Base-by-base conservation (phyloP, 2,888 invertebrate species). In the Geophilus truncorum region DNA sequence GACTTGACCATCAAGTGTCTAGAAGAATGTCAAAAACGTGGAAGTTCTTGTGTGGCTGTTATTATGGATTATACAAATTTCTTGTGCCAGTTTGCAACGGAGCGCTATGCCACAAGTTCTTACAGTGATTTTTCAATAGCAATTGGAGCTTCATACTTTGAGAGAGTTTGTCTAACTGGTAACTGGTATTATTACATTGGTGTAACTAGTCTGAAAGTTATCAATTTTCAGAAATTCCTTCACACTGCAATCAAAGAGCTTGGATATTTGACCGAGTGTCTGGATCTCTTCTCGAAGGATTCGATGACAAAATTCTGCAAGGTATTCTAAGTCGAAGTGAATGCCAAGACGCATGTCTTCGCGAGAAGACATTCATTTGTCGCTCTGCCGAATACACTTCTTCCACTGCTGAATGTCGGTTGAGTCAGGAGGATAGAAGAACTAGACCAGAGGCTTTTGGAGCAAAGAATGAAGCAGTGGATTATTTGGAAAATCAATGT, bases 371-470 rank as follows among this genome's bases (percentile, higher is more conserved):
- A 9, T 90, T 90, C 83, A 83, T 84, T 80, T 91, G 91, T 84
- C 88, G 89, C 83, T 90, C 90, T 28, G 89, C 89, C 75, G 90
- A 90, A 85, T 91, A 90, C 83, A 90, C 83, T 88, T 85, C 84
- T 57, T 80, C 82, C 2, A 32, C 9, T 77, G 81, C 85, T 87
- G 81, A 87, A 83, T 95, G 95, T 85, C 88, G 91, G 10, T 88
- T 95, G 34, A 93, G 92, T 85, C 88, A 90, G 80, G 91, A 92
- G 84, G 93, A 94, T 86, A 91, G 93, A 85, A 91, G 92, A 85
- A 90, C 92, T 0, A 91, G 92, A 83, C 93, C 94, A 12, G 23
- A 18, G 5, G 18, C 62, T 23, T 57, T 57, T 23, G 62, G 18
- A 6, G 62, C 62, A 7, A 18, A 28, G 25, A 28, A 75, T 75